These are phyloP conservation scores for Agrotis segetum DNA, from an alignment of 2,888 invertebrate genomes.

Conservation along the genomic window DNA sequence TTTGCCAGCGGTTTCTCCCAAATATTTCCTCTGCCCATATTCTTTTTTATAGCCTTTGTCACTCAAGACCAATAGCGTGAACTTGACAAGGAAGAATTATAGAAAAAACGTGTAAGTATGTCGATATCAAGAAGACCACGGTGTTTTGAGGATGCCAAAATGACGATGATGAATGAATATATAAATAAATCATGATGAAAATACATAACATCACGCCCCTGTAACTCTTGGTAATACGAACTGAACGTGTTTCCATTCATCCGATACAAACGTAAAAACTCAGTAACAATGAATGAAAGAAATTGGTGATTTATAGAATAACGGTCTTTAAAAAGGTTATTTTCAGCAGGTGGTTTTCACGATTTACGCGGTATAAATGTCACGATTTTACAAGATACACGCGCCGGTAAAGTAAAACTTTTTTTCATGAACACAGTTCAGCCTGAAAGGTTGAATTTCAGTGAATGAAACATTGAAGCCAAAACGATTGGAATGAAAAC, in stretches of 20 bases:
- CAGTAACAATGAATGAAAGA: neutral
- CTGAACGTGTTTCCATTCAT: neutral
- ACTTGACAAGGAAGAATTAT: neutral
- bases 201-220: neutral
- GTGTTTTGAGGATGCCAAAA: neutral
- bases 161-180: neutral
- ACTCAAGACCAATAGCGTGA: no score
- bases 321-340: neutral
- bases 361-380: constrained; percentile 24
- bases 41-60: no score
- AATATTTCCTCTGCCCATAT: no score
- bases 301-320: constrained; percentile 12
- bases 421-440: constrained; percentile 16
- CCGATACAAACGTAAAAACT: neutral
- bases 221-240: neutral
- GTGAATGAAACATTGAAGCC: constrained; percentile 12
- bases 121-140: neutral
- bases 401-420: neutral
- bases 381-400: constrained; percentile 17
- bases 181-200: no score
- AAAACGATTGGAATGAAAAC: constrained; percentile 26
- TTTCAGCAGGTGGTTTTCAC: constrained; percentile 35
- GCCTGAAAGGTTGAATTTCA: constrained; percentile 26
- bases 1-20: no score
- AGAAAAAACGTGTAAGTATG: neutral